Evolutionary conservation across 2,113 vertebrate genomes (phyloP).

Genomic region (Astur gentilis): DNA sequence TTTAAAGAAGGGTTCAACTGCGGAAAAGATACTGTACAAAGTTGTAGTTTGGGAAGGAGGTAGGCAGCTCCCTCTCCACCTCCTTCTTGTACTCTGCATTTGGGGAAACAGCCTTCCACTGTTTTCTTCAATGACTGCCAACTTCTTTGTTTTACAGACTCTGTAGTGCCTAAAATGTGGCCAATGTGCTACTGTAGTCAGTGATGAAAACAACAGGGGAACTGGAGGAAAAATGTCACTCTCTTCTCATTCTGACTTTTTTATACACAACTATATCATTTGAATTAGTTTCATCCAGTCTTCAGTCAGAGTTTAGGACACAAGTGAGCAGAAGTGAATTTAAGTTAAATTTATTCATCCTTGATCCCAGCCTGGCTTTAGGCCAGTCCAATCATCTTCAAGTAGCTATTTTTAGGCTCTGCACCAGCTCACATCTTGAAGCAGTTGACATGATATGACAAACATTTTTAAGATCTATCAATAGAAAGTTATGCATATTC

Average conservation of each 20-base stretch:
- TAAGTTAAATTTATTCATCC: conserved; percentile 10
- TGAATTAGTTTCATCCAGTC: neutral
- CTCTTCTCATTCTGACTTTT: neutral
- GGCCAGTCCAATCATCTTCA: neutral
- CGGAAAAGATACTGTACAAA: neutral
- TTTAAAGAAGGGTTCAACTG: neutral
- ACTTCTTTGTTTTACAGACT: neutral
- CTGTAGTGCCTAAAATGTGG: neutral
- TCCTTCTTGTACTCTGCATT: neutral
- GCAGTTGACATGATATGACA: neutral
- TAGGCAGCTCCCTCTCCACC: neutral
- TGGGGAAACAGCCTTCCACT: neutral
- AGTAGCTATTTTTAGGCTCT: neutral
- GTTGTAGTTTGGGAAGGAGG: neutral
- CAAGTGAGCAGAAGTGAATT: neutral
- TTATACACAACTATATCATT: neutral
- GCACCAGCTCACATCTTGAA: neutral
- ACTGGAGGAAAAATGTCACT: neutral
- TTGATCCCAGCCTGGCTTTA: conserved; percentile 7
- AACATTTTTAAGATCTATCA: conserved; percentile 4
- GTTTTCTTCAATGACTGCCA: neutral
- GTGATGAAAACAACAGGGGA: neutral
- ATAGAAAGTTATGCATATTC: neutral
- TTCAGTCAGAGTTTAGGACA: neutral
- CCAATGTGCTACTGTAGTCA: neutral